Percentiles rank a stretch among this genome's conserved stretches.
phyloP scores from a whole-genome alignment of 37 sponge, comb jelly and placozoan species.

The Mnemiopsis leidyi region DNA sequence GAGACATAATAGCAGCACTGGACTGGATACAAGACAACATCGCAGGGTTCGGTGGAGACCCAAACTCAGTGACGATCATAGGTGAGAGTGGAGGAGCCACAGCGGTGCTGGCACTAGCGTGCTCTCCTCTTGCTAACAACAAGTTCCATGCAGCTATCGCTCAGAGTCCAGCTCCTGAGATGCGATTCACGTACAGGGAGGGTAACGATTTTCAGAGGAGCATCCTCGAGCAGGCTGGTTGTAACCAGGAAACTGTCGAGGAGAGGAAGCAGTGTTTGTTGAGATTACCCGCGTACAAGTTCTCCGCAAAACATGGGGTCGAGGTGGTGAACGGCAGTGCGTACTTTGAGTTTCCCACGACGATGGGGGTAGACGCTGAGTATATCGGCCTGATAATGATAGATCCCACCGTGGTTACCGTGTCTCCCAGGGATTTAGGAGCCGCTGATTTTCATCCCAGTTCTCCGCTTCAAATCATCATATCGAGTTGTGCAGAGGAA shows the following conservation, averaged over 20 bases:
- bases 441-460: background rate
- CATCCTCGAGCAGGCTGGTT: background rate
- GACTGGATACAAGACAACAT: constrained; percentile 59
- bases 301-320: background rate
- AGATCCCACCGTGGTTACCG: constrained; percentile 24
- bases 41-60: constrained; percentile 39
- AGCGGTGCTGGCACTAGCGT: constrained; percentile 26
- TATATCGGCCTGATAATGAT: background rate
- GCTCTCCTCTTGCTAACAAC: constrained; percentile 56
- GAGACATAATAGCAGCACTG: constrained; percentile 14
- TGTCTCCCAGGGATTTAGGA: background rate
- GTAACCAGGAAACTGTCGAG: background rate
- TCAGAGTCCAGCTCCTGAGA: constrained; percentile 24
- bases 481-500: background rate
- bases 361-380: background rate
- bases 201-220: background rate
- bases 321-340: background rate
- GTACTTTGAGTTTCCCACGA: constrained; percentile 36
- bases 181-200: background rate
- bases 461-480: background rate
- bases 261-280: background rate
- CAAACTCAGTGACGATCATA: background rate
- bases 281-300: background rate
- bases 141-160: constrained; percentile 42
- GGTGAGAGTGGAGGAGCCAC: constrained; percentile 64